A percentile compares a stretch with the other conserved stretches of the same genome.
Conservation (phyloP, 2,888 invertebrate genomes). For the Drosophila nr. perissopoda region DNA sequence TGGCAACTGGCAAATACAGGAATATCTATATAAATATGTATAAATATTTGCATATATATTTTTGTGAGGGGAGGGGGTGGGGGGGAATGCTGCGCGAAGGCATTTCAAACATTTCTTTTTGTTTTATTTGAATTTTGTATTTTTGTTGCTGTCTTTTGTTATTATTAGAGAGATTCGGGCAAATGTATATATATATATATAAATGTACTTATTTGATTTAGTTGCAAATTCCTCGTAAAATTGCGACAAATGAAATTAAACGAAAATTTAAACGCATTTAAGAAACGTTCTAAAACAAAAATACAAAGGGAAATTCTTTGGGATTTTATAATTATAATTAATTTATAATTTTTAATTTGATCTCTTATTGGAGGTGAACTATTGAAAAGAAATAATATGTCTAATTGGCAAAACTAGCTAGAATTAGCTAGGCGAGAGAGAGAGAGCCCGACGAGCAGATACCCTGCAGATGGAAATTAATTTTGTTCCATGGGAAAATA, state of each 20-base stretch:
- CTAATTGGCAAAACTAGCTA: background rate
- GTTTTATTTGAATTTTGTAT: constrained; percentile 31
- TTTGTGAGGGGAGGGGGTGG: background rate
- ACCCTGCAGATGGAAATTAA: background rate
- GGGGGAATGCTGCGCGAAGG: constrained; percentile 34
- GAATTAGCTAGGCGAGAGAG: background rate
- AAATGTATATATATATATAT: constrained; percentile 48
- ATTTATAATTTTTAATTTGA: background rate
- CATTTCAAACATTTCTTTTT: constrained; percentile 57
- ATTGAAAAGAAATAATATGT: background rate
- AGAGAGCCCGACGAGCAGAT: background rate
- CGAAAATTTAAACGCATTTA: constrained; percentile 55
- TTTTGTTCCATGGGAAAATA: background rate
- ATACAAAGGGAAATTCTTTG: constrained; percentile 21
- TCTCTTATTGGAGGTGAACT: background rate
- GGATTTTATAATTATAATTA: constrained; percentile 5
- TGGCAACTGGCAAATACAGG: constrained; percentile 58
- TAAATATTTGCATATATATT: constrained; percentile 20
- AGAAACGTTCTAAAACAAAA: constrained; percentile 27
- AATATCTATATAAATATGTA: constrained; percentile 5
- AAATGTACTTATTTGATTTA: constrained; percentile 51
- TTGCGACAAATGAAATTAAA: constrained; percentile 57
- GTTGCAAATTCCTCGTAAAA: constrained; percentile 71
- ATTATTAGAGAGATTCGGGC: constrained; percentile 69
- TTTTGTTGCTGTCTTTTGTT: constrained; percentile 63